A percentile compares a stretch with the other conserved stretches of the same genome.
phyloP scores from a whole-genome alignment of 2,797 vertebrate species.

The Gouania willdenowi region DNA sequence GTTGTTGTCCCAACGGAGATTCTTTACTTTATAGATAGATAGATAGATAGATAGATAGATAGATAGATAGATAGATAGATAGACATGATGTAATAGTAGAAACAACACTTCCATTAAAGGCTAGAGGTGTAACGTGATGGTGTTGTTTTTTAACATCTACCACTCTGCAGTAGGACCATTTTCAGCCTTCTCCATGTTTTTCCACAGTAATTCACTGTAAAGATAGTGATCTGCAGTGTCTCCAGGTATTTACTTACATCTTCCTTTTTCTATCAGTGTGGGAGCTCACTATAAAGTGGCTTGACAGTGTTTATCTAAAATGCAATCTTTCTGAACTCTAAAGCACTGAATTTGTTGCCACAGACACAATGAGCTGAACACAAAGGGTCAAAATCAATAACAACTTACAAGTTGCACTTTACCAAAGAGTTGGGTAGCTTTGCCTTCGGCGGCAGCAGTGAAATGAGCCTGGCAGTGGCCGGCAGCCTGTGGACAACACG shows the following conservation, averaged over 20 bases:
- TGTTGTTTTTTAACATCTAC: too few species aligned
- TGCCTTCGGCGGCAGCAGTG: constrained; percentile 7
- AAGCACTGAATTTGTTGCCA: constrained; percentile 51
- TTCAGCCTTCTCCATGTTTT: constrained; percentile 29
- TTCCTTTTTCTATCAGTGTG: constrained; percentile 34
- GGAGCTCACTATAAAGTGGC: constrained; percentile 17
- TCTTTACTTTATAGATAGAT: too few species aligned
- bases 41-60: too few species aligned
- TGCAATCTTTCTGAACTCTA: constrained; percentile 61
- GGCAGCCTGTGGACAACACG: not conserved
- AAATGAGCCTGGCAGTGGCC: not conserved
- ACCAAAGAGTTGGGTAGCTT: constrained; percentile 27
- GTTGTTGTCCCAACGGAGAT: too few species aligned
- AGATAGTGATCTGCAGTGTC: constrained; percentile 49
- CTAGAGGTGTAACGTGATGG: too few species aligned
- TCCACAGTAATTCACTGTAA: constrained; percentile 49
- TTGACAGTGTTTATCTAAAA: constrained; percentile 66
- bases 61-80: too few species aligned
- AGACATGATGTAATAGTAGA: too few species aligned
- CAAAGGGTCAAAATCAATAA: constrained; percentile 63
- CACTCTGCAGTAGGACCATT: too few species aligned
- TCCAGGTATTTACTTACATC: constrained; percentile 48
- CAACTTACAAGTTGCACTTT: constrained; percentile 41
- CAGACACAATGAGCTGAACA: constrained; percentile 56
- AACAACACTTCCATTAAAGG: too few species aligned